Conservation (phyloP, 1,140 invertebrate species). For the Aphis craccivora region DNA sequence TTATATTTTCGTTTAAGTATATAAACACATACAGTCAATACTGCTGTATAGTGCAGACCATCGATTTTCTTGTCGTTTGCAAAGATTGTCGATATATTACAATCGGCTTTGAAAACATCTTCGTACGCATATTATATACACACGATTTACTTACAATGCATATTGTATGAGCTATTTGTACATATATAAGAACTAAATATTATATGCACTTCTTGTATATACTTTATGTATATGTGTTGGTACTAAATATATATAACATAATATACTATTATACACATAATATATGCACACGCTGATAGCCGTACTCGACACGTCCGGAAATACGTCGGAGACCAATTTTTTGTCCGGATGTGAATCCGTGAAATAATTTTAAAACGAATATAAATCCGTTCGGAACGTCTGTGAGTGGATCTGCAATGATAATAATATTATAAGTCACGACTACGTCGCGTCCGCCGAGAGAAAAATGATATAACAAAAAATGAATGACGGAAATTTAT, state of each 20-base stretch:
- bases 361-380: not conserved
- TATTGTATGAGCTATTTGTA: not conserved
- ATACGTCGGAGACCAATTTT: not conserved
- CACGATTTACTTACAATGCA: not conserved
- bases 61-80: slow-evolving; percentile 1
- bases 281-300: not conserved
- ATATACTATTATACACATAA: not conserved
- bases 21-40: not conserved
- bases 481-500: not conserved
- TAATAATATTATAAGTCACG: not conserved
- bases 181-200: not conserved
- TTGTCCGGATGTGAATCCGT: not conserved
- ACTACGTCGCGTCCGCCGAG: not conserved
- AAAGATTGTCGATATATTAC: not conserved
- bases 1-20: not conserved
- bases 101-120: not conserved
- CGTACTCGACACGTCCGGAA: not conserved
- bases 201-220: not conserved
- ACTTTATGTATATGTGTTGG: no score
- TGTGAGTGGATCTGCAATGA: not conserved
- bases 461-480: not conserved
- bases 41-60: not conserved
- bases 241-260: no score
- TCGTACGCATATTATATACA: not conserved
- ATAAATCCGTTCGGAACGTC: not conserved